Base-by-base conservation (phyloP, 2,888 invertebrate species). In the Xestia ashworthii region DNA sequence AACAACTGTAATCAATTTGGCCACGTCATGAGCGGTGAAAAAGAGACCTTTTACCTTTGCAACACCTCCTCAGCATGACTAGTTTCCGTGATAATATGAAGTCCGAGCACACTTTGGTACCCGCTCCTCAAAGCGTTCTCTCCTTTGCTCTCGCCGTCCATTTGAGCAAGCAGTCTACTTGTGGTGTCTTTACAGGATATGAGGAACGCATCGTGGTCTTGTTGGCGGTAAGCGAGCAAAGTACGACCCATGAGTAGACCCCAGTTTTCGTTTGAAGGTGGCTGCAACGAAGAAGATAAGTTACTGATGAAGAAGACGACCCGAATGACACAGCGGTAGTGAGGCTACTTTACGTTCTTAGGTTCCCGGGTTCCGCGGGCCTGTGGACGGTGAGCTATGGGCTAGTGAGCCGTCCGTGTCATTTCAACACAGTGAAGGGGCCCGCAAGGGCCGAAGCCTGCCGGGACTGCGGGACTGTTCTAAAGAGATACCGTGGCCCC, bases 181-280 rank as follows among this genome's bases (percentile, higher is more conserved):
- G 95, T 94, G 0, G 96, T 95, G 2, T 94, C 94, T 53, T 93
- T 94, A 65, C 97, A 95, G 11, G 96, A 93, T 5, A 93, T 86
- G 1, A 93, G 84, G 74, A 97, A 93, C 0, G 87, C 82, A 0
- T 90, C 92, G 76, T 93, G 92, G n/a, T 95, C 92, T 84, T 95
- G 93, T 5, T 91, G 90, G 3, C 97, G 97, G 77, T 98, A 97
- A 12, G 97, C 95, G 11, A 98, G 93, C 5, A 98, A 96, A 0
- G 98, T 97, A 75, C 97, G 97, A 11, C 98, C 98, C 89, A 98
- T 97, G 55, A 98, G 97, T 0, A 98, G 97, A 62, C 98, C 98
- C 98, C 98, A 99, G 90, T 97, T 97, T 86, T 96, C 96, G 79
- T 95, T 94, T 8, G 94, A 94, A 6, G 93, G 89, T 8, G 96